Percentiles rank a stretch among this genome's conserved stretches.
These are phyloP conservation scores for Conus canariensis DNA, from an alignment of 2,888 invertebrate species.

Conservation along the genomic window DNA sequence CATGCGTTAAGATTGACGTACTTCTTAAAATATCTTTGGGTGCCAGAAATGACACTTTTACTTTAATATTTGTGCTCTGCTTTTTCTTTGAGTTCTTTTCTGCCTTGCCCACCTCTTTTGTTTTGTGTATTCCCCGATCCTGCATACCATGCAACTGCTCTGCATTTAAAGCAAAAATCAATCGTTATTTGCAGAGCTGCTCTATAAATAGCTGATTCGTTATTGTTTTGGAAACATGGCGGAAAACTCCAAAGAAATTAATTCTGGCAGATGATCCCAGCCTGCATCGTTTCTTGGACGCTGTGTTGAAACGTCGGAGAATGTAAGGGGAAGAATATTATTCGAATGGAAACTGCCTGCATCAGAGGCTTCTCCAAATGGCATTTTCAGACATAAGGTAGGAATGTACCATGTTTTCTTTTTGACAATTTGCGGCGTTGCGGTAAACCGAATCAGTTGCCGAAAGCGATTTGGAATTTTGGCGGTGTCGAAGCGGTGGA, in stretches of 20 bases:
- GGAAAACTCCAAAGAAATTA: constrained; percentile 22
- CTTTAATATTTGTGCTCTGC: too few relatives aligned
- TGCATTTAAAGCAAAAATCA: not conserved
- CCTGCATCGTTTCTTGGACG: not conserved
- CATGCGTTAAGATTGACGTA: too few relatives aligned
- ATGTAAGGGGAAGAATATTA: not conserved
- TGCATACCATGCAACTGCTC: too few relatives aligned
- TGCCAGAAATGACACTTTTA: too few relatives aligned
- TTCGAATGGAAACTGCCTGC: not conserved
- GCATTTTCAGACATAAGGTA: not conserved
- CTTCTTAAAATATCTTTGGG: too few relatives aligned
- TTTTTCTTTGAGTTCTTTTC: too few relatives aligned
- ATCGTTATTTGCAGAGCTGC: not conserved
- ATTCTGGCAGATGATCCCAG: not conserved
- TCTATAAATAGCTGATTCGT: constrained; percentile 31
- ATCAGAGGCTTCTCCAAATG: not conserved
- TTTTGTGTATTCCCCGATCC: too few relatives aligned
- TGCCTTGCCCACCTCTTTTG: too few relatives aligned
- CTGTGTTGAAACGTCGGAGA: not conserved
- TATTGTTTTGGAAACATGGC: constrained; percentile 54
- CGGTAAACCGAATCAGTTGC: too few relatives aligned
- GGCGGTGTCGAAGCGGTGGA: too few relatives aligned
- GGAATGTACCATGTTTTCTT: not conserved
- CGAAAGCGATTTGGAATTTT: too few relatives aligned
- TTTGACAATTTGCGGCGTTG: too few relatives aligned